phyloP scores from a whole-genome alignment of 1,140 invertebrate species.

The Drosophila takahashii region DNA sequence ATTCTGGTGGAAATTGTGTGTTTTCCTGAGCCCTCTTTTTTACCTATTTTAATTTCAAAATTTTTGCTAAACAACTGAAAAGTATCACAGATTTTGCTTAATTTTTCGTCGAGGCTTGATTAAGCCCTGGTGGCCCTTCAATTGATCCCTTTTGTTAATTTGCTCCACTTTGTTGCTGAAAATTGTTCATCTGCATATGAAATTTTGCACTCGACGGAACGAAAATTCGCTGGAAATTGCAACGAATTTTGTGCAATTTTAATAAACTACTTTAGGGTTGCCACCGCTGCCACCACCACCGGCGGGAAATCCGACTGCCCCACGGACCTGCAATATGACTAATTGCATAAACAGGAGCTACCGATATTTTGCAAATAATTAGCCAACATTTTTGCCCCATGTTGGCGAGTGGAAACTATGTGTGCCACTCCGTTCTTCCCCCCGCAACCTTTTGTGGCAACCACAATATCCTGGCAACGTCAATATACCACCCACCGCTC shows the following conservation, averaged over 20 bases:
- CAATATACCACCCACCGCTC: slow-evolving; percentile 20
- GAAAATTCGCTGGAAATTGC: slow-evolving; percentile 33
- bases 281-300: neutral
- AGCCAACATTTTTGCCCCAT: slow-evolving; percentile 61
- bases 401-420: slow-evolving; percentile 23
- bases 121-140: neutral
- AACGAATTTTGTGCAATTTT: slow-evolving; percentile 55
- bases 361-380: slow-evolving; percentile 81
- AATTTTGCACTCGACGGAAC: neutral
- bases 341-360: slow-evolving; percentile 64
- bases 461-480: slow-evolving; percentile 63
- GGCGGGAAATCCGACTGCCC: neutral
- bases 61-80: too few relatives aligned
- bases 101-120: neutral
- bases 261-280: slow-evolving; percentile 62
- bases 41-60: neutral
- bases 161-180: slow-evolving; percentile 2
- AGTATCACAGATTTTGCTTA: too few relatives aligned
- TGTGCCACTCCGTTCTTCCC: neutral
- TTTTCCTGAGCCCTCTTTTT: neutral
- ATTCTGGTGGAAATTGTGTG: slow-evolving; percentile 1
- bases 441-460: neutral
- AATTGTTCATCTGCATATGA: neutral
- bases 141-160: neutral
- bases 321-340: slow-evolving; percentile 34